Evolutionary conservation across 2,113 vertebrate species (phyloP).

Genomic region (Elephas maximus): DNA sequence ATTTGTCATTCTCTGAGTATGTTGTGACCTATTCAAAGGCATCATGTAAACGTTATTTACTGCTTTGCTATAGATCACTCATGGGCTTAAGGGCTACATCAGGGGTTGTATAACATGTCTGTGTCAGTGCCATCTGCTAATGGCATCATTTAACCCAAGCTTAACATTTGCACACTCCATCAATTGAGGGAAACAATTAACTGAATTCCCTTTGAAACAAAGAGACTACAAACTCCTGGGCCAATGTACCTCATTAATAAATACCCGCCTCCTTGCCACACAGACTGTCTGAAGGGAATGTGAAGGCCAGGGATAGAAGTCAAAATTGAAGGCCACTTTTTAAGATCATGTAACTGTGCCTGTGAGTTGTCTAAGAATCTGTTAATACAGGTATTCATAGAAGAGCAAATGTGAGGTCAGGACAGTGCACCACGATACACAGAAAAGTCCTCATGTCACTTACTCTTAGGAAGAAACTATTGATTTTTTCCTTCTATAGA

Average conservation of each 20-base stretch:
- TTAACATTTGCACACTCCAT: conserved; percentile 70
- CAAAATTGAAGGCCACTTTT: background rate
- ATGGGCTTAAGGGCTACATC: background rate
- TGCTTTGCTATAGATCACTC: conserved; percentile 67
- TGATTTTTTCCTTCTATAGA: background rate
- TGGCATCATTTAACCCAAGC: conserved; percentile 65
- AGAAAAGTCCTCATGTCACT: background rate
- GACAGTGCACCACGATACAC: background rate
- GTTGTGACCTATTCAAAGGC: conserved; percentile 68
- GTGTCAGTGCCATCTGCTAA: conserved; percentile 68
- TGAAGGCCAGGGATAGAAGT: background rate
- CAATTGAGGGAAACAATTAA: conserved; percentile 43
- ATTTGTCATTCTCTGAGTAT: conserved; percentile 75
- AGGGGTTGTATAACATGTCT: conserved; percentile 63
- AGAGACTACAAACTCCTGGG: conserved; percentile 47
- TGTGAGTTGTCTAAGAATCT: background rate
- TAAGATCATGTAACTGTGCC: background rate
- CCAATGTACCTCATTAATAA: conserved; percentile 41
- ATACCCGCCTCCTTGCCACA: background rate
- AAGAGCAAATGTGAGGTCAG: background rate
- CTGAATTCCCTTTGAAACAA: conserved; percentile 43
- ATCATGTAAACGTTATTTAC: conserved; percentile 62
- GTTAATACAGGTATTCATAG: background rate
- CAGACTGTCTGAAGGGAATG: background rate
- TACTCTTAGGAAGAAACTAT: background rate